Percentiles rank a stretch among this genome's conserved stretches.
These are phyloP conservation scores for Leptinotarsa texana DNA, from an alignment of 1,140 invertebrate species.

Conservation along the genomic window DNA sequence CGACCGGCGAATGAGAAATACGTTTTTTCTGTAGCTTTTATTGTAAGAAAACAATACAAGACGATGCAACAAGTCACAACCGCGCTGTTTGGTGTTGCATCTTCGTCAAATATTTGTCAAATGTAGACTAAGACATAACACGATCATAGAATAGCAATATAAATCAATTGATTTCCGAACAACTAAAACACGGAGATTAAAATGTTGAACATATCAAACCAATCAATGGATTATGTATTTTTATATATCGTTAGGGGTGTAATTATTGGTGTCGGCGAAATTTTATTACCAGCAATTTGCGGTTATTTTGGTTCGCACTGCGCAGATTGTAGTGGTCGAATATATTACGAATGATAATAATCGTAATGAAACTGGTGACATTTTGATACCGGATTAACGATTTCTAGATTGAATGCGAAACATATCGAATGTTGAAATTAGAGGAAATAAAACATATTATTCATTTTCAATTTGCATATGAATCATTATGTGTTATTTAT, in stretches of 20 bases:
- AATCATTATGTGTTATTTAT: too few relatives aligned
- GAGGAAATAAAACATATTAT: neutral
- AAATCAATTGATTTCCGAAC: too few relatives aligned
- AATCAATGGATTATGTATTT: neutral
- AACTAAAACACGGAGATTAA: too few relatives aligned
- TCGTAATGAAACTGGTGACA: slow-evolving; percentile 17
- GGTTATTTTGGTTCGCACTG: slow-evolving; percentile 9
- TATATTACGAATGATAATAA: slow-evolving; percentile 16
- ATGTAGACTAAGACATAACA: too few relatives aligned
- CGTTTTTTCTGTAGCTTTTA: too few relatives aligned
- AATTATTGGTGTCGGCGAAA: neutral
- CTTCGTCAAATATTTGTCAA: too few relatives aligned
- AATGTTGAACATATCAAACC: too few relatives aligned
- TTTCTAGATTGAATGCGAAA: slow-evolving; percentile 3
- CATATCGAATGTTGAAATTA: neutral
- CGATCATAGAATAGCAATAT: too few relatives aligned
- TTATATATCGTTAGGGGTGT: neutral
- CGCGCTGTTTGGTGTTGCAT: too few relatives aligned
- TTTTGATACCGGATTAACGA: slow-evolving; percentile 9
- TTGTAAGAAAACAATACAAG: too few relatives aligned
- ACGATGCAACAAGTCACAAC: too few relatives aligned
- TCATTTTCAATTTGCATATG: neutral
- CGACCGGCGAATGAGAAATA: too few relatives aligned
- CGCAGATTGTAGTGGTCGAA: slow-evolving; percentile 6
- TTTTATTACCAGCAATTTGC: slow-evolving; percentile 19